Conservation (phyloP, 2,113 vertebrate genomes). For the Daubentonia madagascariensis region DNA sequence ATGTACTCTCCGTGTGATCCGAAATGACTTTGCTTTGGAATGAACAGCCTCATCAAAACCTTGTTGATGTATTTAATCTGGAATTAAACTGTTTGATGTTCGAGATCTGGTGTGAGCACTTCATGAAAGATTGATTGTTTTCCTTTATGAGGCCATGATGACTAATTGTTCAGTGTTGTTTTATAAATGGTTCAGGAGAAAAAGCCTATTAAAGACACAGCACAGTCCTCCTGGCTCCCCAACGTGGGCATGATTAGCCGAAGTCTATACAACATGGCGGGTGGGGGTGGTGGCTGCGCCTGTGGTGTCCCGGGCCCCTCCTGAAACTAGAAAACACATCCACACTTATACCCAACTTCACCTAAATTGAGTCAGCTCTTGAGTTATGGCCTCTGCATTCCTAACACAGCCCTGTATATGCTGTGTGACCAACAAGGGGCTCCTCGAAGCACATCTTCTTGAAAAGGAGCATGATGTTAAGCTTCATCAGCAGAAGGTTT, state of each 20-base stretch:
- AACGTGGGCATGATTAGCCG: accelerated
- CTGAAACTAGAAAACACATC: accelerated
- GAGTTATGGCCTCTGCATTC: neutral
- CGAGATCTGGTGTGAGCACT: neutral
- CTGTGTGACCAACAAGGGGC: accelerated
- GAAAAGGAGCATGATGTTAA: accelerated
- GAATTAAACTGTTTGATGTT: conserved; percentile 16
- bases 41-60: neutral
- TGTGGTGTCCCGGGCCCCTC: accelerated
- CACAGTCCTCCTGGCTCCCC: accelerated
- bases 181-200: neutral
- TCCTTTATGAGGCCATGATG: neutral
- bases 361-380: neutral
- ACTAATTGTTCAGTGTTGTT: neutral
- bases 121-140: conserved; percentile 11
- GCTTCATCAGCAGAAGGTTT: neutral
- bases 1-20: neutral
- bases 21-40: neutral
- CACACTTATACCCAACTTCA: accelerated
- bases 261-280: accelerated
- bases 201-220: accelerated
- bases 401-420: accelerated
- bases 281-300: accelerated
- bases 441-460: neutral
- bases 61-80: neutral